Conservation (phyloP, 2,888 invertebrate species). For the Hypena proboscidalis region DNA sequence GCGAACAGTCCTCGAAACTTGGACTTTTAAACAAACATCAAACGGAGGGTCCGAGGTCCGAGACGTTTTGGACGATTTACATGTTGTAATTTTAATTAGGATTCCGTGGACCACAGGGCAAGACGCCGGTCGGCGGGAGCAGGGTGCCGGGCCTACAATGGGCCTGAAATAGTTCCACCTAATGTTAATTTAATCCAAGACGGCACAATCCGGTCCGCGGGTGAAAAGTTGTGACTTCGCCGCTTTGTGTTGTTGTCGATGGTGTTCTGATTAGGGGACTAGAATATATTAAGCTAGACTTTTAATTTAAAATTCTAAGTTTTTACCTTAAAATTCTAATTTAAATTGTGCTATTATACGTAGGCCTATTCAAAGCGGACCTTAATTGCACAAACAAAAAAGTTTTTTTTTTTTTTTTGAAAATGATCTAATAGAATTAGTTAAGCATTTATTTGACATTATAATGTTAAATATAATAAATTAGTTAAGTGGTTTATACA, state of each 20-base stretch:
- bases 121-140: slow-evolving; percentile 50
- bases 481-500: too few species aligned
- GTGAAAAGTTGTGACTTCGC: slow-evolving; percentile 73
- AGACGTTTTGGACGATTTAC: slow-evolving; percentile 73
- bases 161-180: slow-evolving; percentile 74
- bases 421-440: too few species aligned
- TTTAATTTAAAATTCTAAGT: not conserved
- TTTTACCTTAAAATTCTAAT: too few species aligned
- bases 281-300: not conserved
- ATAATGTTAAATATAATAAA: too few species aligned
- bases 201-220: slow-evolving; percentile 63
- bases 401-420: too few species aligned
- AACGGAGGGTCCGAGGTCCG: slow-evolving; percentile 52
- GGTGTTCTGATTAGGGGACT: slow-evolving; percentile 41
- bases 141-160: slow-evolving; percentile 49
- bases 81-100: slow-evolving; percentile 84
- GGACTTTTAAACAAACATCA: slow-evolving; percentile 68
- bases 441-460: too few species aligned
- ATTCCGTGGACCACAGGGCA: slow-evolving; percentile 70
- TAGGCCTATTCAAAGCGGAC: too few species aligned
- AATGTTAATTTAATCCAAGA: slow-evolving; percentile 85
- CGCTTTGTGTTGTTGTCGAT: slow-evolving; percentile 64
- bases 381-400: too few species aligned
- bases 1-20: slow-evolving; percentile 35
- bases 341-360: too few species aligned